Evolutionary conservation across 2,888 invertebrate genomes (phyloP).

Genomic region (Heliconius erato): DNA sequence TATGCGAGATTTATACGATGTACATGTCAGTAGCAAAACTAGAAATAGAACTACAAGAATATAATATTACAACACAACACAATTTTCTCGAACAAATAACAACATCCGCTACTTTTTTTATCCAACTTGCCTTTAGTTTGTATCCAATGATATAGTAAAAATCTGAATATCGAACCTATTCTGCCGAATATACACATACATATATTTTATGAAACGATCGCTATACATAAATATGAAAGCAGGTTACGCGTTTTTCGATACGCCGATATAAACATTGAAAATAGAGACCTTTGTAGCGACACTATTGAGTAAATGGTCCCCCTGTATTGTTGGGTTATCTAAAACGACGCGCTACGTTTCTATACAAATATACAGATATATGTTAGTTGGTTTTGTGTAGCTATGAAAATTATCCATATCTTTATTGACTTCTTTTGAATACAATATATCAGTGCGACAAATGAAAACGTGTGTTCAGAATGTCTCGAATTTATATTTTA

Average conservation of each 20-base stretch:
- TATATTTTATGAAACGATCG: slow-evolving; percentile 16
- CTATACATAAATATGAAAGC: slow-evolving; percentile 33
- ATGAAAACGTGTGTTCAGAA: neutral
- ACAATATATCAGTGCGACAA: neutral
- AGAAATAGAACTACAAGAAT: neutral
- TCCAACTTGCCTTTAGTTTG: slow-evolving; percentile 10
- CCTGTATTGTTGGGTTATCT: slow-evolving; percentile 79
- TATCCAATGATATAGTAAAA: slow-evolving; percentile 19
- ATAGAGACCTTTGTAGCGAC: slow-evolving; percentile 55
- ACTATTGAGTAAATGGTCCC: slow-evolving; percentile 75
- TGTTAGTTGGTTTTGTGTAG: slow-evolving; percentile 23
- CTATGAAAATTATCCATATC: slow-evolving; percentile 46
- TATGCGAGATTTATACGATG: neutral
- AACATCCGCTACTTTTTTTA: slow-evolving; percentile 1
- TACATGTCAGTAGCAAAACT: neutral
- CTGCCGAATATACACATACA: slow-evolving; percentile 2
- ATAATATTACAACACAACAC: neutral
- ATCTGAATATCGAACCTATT: slow-evolving; percentile 27
- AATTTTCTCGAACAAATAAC: neutral
- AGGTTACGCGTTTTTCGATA: slow-evolving; percentile 36
- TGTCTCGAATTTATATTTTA: neutral
- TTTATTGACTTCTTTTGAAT: slow-evolving; percentile 22
- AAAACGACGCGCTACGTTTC: slow-evolving; percentile 62
- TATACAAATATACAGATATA: neutral
- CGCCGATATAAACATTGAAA: slow-evolving; percentile 42